Evolutionary conservation across 2,888 invertebrate genomes (phyloP).

Genomic region (Macrostomum cliftonense): DNA sequence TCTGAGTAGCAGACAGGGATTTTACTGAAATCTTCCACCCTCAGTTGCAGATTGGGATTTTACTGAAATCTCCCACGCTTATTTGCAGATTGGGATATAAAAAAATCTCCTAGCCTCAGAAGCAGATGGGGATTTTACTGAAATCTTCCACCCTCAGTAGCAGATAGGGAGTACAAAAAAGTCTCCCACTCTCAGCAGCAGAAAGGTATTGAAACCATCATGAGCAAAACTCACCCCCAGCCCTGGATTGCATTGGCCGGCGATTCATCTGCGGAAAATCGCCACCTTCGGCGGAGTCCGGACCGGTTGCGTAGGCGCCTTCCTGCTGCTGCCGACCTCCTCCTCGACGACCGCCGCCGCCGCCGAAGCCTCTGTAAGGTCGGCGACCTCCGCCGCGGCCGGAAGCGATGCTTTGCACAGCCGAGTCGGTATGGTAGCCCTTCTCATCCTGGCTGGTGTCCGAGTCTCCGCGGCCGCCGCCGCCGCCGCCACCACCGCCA

Average conservation of each 20-base stretch:
- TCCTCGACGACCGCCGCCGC: slow-evolving; percentile 17
- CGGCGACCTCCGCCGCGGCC: slow-evolving; percentile 11
- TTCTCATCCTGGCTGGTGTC: slow-evolving; percentile 12
- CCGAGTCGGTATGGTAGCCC: neutral
- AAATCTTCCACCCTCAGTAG: too few species aligned
- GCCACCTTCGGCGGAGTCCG: neutral
- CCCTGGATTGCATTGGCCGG: neutral
- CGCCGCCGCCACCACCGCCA: slow-evolving; percentile 3
- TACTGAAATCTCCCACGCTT: too few species aligned
- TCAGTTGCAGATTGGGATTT: too few species aligned
- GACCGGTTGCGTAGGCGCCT: slow-evolving; percentile 20
- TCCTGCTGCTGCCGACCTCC: slow-evolving; percentile 31
- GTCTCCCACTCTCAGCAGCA: too few species aligned
- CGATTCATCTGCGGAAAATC: neutral
- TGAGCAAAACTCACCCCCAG: slow-evolving; percentile 15
- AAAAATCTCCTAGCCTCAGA: too few species aligned
- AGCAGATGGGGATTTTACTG: too few species aligned
- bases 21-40: too few species aligned
- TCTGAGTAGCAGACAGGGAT: too few species aligned
- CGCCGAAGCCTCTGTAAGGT: slow-evolving; percentile 2
- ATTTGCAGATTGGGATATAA: too few species aligned
- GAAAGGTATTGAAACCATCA: too few species aligned
- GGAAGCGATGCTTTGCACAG: too few species aligned
- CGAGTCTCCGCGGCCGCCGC: neutral
- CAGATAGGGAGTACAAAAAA: too few species aligned